Percentiles rank a stretch among this genome's conserved stretches.
These are phyloP conservation scores for Acanthosepion lycidas DNA, from an alignment of 2,888 invertebrate species.

Conservation along the genomic window DNA sequence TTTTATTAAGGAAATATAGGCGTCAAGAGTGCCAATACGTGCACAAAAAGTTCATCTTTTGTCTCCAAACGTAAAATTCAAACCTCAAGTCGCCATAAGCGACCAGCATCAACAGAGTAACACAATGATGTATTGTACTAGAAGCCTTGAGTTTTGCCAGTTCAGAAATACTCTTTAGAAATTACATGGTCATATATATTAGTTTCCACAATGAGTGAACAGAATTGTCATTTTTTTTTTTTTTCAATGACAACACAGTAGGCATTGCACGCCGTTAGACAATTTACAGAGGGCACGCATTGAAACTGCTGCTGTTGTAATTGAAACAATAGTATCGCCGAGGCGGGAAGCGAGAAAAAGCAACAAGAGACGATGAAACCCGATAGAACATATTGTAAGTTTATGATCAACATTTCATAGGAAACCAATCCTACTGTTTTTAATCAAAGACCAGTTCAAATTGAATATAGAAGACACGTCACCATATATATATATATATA, in stretches of 20 bases:
- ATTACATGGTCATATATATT: not conserved
- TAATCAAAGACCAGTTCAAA: not conserved
- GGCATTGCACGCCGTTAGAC: not conserved
- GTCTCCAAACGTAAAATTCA: not conserved
- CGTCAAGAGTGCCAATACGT: no score
- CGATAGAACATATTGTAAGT: not conserved
- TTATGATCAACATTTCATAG: not conserved
- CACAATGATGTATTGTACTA: not conserved
- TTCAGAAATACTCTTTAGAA: not conserved
- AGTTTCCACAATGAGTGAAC: not conserved
- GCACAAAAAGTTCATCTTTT: no score
- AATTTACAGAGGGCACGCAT: not conserved
- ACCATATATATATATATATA: no score
- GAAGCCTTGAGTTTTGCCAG: not conserved
- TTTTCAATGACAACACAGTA: not conserved
- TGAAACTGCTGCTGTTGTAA: not conserved
- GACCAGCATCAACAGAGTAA: not conserved
- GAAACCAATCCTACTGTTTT: not conserved
- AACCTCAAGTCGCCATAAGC: not conserved
- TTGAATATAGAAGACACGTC: not conserved
- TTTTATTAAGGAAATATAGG: no score
- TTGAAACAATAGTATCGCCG: not conserved
- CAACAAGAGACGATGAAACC: not conserved
- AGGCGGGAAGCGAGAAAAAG: not conserved
- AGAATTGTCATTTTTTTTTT: not conserved